Base-by-base conservation (phyloP, 2,797 vertebrate species). In the Australoheros facetus region DNA sequence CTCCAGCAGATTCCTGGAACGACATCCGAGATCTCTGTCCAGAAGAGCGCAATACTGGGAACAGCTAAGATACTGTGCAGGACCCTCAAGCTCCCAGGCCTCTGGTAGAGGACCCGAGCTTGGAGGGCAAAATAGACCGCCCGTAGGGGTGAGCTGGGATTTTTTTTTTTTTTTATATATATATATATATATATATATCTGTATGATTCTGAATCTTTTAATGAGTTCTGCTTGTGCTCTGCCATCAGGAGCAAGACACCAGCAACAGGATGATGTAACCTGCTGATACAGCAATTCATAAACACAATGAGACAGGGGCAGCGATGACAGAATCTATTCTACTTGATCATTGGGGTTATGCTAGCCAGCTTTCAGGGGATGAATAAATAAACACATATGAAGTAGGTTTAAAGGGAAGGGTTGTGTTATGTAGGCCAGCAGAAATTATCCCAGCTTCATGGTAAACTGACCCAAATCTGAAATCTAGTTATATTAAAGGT, bases 221-320 rank as follows among this genome's bases (percentile, higher is more conserved):
- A 83, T 45, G 45, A 45, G n/a, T 62, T 75, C 45, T 39, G 37
- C 58, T 56, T 80, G 45, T 21, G 54, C 3, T 69, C 17, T 69
- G 17, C 64, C 19, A 45, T 17, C 42, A 69, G 42, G 42, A 69
- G 17, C 32, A 66, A 80, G 53, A 53, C 11, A 48, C 56, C 72
- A 56, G 48, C 37, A 80, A 76, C 3, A 1, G 45, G 30, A n/a
- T 9, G 72, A 78, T 56, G 39, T 74, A 83, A 79, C 74, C 69
- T 7, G 83, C 86, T 89, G 88, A 91, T 76, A 79, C 74, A 80
- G 84, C 80, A 56, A 71, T 64, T 42, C 62, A 48, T 80, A 75
- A 83, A 79, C 80, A 62, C 42, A 77, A 70, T 51, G 70, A 75
- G 2, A 28, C 71, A 53, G 69, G 28, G 66, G 56, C 28, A 10